Evolutionary conservation across 2,888 invertebrate species (phyloP).

Genomic region (Campaea margaritaria): DNA sequence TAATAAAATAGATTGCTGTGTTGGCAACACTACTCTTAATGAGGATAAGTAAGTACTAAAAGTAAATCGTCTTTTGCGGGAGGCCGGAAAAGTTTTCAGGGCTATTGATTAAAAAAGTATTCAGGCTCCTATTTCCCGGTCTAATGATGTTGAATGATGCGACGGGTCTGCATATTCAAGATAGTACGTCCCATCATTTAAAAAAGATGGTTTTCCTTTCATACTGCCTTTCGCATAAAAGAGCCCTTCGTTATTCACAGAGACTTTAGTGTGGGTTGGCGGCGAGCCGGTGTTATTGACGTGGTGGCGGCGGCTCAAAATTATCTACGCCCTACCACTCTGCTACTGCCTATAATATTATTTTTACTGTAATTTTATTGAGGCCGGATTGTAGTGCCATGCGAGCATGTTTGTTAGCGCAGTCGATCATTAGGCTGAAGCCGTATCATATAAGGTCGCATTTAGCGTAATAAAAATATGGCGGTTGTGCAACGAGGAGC

Average conservation of each 20-base stretch:
- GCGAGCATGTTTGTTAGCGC: no score
- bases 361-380: no score
- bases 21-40: no score
- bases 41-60: constrained; percentile 41
- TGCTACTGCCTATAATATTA: no score
- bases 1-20: no score
- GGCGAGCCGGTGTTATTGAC: constrained; percentile 57
- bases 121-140: constrained; percentile 67
- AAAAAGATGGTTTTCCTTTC: constrained; percentile 77
- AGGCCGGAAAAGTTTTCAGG: constrained; percentile 34
- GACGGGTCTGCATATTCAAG: constrained; percentile 75
- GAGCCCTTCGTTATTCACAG: constrained; percentile 78
- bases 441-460: no score
- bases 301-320: constrained; percentile 43
- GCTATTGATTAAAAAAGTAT: constrained; percentile 57
- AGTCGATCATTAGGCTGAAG: no score
- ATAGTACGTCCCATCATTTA: constrained; percentile 71
- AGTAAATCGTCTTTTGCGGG: constrained; percentile 34
- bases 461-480: no score
- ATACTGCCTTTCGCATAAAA: constrained; percentile 69
- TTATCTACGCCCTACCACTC: no score
- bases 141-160: constrained; percentile 81
- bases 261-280: constrained; percentile 67
- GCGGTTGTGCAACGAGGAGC: no score
- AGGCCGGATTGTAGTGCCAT: no score